Percentiles rank a stretch among this genome's conserved stretches.
Conservation (phyloP, 2,113 vertebrate genomes). For the Lutjanus erythropterus region DNA sequence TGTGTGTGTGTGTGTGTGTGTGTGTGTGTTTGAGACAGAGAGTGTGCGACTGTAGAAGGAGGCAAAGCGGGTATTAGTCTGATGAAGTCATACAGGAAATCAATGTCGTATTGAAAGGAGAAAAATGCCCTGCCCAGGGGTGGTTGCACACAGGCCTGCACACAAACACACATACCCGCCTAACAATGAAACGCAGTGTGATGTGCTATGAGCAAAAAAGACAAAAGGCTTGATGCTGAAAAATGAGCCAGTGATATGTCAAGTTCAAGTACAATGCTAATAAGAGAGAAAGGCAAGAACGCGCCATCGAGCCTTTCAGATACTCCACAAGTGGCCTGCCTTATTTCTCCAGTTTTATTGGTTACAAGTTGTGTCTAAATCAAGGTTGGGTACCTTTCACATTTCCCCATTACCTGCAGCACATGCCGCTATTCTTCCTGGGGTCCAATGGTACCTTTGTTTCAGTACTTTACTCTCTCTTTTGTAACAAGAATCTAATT, state of each 20-base stretch:
- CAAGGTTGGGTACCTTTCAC: no score
- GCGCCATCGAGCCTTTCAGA: not conserved
- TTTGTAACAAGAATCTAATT: no score
- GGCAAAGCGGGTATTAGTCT: constrained; percentile 90
- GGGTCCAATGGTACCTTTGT: no score
- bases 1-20: constrained; percentile 68
- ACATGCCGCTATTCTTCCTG: no score
- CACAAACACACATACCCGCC: constrained; percentile 61
- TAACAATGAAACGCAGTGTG: constrained; percentile 68
- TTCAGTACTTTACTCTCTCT: no score
- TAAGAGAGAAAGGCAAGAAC: constrained; percentile 17
- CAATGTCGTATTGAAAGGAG: constrained; percentile 90
- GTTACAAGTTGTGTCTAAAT: constrained; percentile 11
- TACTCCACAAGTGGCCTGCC: not conserved
- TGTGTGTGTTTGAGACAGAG: constrained; percentile 80
- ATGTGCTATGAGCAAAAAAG: constrained; percentile 57
- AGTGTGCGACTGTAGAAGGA: constrained; percentile 79
- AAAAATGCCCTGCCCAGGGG: constrained; percentile 84
- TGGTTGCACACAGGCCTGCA: constrained; percentile 70
- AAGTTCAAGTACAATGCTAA: constrained; percentile 62
- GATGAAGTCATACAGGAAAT: constrained; percentile 96
- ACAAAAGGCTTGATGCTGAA: constrained; percentile 58
- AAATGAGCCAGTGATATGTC: constrained; percentile 52
- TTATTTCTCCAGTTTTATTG: constrained; percentile 19
- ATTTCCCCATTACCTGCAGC: no score